Evolutionary conservation across 1,140 invertebrate genomes (phyloP), one percentile per base, ranked within the genome.

Genomic region (Drosophila subpulchrella): DNA sequence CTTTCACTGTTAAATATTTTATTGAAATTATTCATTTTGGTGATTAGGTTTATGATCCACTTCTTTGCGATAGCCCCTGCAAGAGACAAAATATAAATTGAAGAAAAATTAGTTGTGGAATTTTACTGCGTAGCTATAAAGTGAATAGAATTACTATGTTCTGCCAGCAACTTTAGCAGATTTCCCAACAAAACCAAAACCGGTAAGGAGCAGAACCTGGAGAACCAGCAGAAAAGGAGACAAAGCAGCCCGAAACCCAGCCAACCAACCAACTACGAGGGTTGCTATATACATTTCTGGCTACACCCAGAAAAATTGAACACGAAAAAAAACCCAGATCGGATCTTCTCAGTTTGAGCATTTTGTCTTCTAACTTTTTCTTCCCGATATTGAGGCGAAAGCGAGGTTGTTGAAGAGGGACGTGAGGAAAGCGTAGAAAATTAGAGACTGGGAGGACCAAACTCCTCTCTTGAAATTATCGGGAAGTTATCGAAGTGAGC

Each of bases 31-130:
- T 71, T 66, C 68, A 71, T 71, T 58, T 71, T 71, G 36, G 17
- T 17, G 24, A 10, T 1, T 20, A 20, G 6, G 15, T n/a, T n/a
- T 12, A n/a, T 44, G 12, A 17, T 65, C 41, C 12, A 59, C 39
- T 63, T 34, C 42, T 12, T 39, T 47, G n/a, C 27, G 54, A 24
- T 12, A 68, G 11, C 17, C 24, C 34, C 80, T 80, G 72, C 57
- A 80, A 59, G 32, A 65, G 11, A 34, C 0, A 36, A 38, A 50
- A 47, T 55, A 59, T 47, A 65, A 62, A 78, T 51, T 32, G 30
- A 27, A n/a, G 15, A 44, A 56, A 65, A 73, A 81, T 85, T 78
- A 86, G 78, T 85, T 86, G 60, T 11, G 27, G 36, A 67, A 71
- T 78, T 86, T 63, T 81, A 77, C 59, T 78, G 60, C 60, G 11